phyloP scores from a whole-genome alignment of 2,797 vertebrate species.

The Megaceryle alcyon region DNA sequence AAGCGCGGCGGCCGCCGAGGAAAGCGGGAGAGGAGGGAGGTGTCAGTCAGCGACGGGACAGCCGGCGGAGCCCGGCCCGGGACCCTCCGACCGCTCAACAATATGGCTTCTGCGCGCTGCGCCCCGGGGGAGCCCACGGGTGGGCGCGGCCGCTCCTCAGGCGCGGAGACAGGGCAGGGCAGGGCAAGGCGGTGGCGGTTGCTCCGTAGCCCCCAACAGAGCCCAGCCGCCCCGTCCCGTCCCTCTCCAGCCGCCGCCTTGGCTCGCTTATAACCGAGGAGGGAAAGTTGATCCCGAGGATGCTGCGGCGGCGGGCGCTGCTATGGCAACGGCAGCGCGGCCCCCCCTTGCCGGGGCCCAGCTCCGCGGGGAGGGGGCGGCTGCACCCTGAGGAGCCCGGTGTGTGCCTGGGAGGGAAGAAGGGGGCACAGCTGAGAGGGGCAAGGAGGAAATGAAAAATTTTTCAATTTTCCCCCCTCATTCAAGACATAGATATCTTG shows the following conservation, averaged over 20 bases:
- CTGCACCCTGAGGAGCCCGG: background rate
- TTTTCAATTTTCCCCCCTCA: rapidly evolving
- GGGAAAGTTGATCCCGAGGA: slow-evolving; percentile 71
- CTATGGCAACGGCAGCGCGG: slow-evolving; percentile 63
- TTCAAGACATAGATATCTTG: rapidly evolving
- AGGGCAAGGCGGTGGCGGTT: background rate
- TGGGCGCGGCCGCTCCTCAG: background rate
- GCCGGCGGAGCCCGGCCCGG: rapidly evolving
- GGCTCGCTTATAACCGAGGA: slow-evolving; percentile 14
- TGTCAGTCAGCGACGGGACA: rapidly evolving
- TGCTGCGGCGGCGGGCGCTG: slow-evolving; percentile 37
- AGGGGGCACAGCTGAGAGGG: too few species aligned
- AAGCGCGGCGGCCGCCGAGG: background rate
- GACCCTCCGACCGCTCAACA: background rate
- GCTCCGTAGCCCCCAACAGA: background rate
- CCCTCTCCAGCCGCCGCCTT: background rate
- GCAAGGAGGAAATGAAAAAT: too few species aligned
- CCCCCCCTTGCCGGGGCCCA: too few species aligned
- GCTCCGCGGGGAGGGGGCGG: too few species aligned
- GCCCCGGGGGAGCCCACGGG: background rate
- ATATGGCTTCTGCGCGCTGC: background rate
- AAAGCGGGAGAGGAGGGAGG: too few species aligned
- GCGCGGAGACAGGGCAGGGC: background rate
- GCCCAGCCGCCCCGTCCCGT: background rate
- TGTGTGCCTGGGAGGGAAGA: too few species aligned